Evolutionary conservation across 2,113 vertebrate species (phyloP).

Genomic region (Percopsis transmontana): DNA sequence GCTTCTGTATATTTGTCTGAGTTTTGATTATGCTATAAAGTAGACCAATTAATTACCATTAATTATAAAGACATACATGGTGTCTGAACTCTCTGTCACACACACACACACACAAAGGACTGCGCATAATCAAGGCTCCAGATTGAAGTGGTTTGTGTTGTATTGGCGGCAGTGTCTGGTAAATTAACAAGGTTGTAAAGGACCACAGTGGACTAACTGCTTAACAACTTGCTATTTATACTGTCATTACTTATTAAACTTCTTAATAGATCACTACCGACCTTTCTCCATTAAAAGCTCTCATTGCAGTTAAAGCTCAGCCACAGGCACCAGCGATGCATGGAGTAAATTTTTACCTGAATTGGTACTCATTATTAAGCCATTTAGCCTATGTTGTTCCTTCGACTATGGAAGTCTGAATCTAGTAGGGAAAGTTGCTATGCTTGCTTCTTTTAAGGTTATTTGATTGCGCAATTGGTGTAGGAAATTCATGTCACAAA

Average conservation of each 20-base stretch:
- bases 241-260: conserved; percentile 63
- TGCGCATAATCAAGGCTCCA: conserved; percentile 23
- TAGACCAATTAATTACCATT: conserved; percentile 1
- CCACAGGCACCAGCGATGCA: not conserved
- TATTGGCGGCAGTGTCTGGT: conserved; percentile 49
- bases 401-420: no score
- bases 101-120: not conserved
- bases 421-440: no score
- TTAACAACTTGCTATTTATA: conserved; percentile 70
- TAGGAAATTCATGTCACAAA: no score
- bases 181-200: conserved; percentile 68
- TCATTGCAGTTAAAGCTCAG: conserved; percentile 18
- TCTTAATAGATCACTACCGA: conserved; percentile 60
- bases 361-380: no score
- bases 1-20: not conserved
- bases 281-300: conserved; percentile 46
- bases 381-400: no score
- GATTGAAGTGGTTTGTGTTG: conserved; percentile 57
- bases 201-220: conserved; percentile 58
- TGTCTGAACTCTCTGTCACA: not conserved
- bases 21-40: not conserved
- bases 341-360: conserved; percentile 6
- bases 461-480: no score
- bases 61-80: not conserved
- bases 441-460: no score